These are phyloP conservation scores for Collichthys lucidus DNA, from an alignment of 2,113 vertebrate species.

Conservation along the genomic window DNA sequence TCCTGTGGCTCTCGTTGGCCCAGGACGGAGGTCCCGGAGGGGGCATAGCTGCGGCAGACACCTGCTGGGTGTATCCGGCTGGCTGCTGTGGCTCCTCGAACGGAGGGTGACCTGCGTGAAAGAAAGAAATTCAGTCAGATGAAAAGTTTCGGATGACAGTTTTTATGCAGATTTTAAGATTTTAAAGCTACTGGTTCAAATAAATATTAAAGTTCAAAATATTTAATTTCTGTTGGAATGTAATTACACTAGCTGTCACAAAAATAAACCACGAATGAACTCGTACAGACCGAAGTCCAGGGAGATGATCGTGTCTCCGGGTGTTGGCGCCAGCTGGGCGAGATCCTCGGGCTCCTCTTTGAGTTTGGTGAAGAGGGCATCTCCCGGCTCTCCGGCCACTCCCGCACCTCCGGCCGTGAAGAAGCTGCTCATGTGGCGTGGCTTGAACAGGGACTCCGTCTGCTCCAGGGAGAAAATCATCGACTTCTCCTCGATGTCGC, in stretches of 20 bases:
- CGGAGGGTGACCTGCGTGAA: conserved; percentile 81
- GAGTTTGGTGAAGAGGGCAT: conserved; percentile 91
- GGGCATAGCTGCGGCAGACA: conserved; percentile 74
- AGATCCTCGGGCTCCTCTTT: conserved; percentile 98
- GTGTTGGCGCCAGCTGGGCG: conserved; percentile 92
- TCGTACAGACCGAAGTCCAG: conserved; percentile 91
- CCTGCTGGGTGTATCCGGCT: conserved; percentile 78
- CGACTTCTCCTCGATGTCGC: conserved; percentile 94
- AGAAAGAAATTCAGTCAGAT: neutral
- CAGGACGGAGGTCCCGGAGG: conserved; percentile 83
- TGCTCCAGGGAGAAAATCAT: conserved; percentile 96
- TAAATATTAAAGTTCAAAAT: neutral
- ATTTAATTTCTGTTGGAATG: too few relatives aligned
- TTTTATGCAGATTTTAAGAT: neutral
- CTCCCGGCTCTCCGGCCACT: conserved; percentile 78
- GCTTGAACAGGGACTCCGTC: conserved; percentile 93
- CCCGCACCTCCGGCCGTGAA: conserved; percentile 74
- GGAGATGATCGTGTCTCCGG: conserved; percentile 92
- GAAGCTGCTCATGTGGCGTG: conserved; percentile 85
- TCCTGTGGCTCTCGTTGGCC: conserved; percentile 84
- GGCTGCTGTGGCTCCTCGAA: conserved; percentile 87
- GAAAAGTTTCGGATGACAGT: neutral
- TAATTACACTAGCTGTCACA: too few relatives aligned
- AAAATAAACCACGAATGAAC: neutral
- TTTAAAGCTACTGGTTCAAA: too few relatives aligned